Conservation (phyloP, 2,113 vertebrate genomes). For the Pelecanoides urinatrix region DNA sequence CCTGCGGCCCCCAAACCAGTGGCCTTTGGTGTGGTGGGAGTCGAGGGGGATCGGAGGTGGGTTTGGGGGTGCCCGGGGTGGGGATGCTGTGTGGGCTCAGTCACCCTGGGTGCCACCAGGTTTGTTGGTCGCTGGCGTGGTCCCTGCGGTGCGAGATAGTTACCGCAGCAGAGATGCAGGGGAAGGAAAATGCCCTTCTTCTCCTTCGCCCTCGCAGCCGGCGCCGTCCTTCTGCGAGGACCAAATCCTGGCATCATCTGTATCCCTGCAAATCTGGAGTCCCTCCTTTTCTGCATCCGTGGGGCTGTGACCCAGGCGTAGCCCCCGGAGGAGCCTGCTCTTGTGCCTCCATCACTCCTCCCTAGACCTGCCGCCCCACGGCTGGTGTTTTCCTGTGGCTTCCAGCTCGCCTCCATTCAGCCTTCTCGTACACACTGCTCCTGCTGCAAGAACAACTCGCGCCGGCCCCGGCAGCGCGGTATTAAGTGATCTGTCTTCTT, state of each 20-base stretch:
- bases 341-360: rapidly evolving
- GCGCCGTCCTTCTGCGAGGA: rapidly evolving
- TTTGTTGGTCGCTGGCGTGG: neutral
- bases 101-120: rapidly evolving
- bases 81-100: neutral
- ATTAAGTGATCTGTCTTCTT: neutral
- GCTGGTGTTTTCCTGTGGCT: neutral
- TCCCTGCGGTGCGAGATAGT: neutral
- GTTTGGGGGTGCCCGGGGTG: neutral
- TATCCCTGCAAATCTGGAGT: neutral
- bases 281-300: neutral
- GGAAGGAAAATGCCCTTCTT: neutral
- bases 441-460: neutral
- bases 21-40: neutral
- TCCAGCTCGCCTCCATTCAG: neutral
- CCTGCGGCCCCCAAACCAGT: neutral
- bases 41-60: neutral
- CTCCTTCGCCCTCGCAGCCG: neutral
- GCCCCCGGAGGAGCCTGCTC: too few species aligned
- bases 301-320: neutral
- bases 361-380: rapidly evolving
- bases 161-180: neutral
- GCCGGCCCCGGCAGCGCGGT: neutral
- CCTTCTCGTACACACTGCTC: rapidly evolving
- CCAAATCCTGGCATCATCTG: rapidly evolving